phyloP scores from a whole-genome alignment of 2,888 invertebrate species.

The Melinaea menophilus region DNA sequence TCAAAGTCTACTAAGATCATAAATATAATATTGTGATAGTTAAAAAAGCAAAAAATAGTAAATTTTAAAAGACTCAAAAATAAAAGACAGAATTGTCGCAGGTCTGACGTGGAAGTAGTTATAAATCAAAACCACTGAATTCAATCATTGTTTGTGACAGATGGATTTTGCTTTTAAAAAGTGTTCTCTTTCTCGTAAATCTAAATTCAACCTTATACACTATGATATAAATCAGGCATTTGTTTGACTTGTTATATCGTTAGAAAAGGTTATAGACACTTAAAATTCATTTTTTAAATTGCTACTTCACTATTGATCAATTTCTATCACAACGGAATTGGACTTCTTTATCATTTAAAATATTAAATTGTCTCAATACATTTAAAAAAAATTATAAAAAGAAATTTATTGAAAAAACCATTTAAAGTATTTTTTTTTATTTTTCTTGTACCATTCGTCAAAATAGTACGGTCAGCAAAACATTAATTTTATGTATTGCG shows the following conservation, averaged over 20 bases:
- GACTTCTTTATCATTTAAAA: too few species aligned
- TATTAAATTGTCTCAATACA: too few species aligned
- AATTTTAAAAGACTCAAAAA: not conserved
- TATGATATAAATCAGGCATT: constrained; percentile 17
- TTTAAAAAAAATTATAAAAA: too few species aligned
- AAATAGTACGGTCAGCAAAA: not conserved
- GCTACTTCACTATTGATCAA: constrained; percentile 1
- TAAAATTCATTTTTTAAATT: not conserved
- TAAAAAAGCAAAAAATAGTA: not conserved
- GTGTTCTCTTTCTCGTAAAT: constrained; percentile 12
- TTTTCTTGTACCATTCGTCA: not conserved
- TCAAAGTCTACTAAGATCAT: too few species aligned
- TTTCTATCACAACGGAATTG: too few species aligned
- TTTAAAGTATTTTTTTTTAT: too few species aligned
- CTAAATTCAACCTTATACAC: constrained; percentile 26
- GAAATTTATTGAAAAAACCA: too few species aligned
- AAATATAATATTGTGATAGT: too few species aligned
- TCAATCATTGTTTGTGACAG: constrained; percentile 40
- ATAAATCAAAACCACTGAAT: constrained; percentile 40
- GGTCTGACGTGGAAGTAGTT: constrained; percentile 32
- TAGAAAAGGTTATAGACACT: constrained; percentile 12
- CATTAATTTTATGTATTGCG: constrained; percentile 1
- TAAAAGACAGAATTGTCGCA: constrained; percentile 2
- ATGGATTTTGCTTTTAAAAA: constrained; percentile 32
- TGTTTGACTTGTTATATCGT: constrained; percentile 13